phyloP scores from a whole-genome alignment of 2,888 invertebrate species.

The Cylindroiulus punctatus region DNA sequence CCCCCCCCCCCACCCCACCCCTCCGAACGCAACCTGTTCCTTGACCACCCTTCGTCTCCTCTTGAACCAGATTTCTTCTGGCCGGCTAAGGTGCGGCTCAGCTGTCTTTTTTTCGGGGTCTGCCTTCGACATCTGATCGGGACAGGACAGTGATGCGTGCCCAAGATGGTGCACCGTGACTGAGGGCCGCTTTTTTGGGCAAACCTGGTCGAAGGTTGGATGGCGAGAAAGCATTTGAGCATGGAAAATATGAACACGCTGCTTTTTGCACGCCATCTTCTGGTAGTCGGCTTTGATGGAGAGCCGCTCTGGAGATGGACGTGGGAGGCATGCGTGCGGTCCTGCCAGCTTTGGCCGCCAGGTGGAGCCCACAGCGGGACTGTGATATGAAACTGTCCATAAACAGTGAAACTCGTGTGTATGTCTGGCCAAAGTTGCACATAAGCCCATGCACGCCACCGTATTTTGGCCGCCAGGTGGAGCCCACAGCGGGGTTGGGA shows the following conservation, averaged over 20 bases:
- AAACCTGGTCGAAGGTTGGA: background rate
- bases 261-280: too few species aligned
- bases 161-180: constrained; percentile 6
- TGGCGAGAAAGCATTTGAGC: too few species aligned
- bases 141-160: constrained; percentile 15
- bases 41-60: constrained; percentile 32
- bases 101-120: too few species aligned
- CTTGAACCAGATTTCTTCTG: constrained; percentile 27
- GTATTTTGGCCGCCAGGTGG: too few species aligned
- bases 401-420: too few species aligned
- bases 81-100: too few species aligned
- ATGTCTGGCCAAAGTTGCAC: too few species aligned
- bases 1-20: background rate
- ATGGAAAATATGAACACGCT: too few species aligned
- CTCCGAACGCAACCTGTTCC: background rate
- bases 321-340: background rate
- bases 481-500: too few species aligned
- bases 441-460: too few species aligned
- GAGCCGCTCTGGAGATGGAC: background rate
- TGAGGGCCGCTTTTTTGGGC: background rate
- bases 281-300: too few species aligned
- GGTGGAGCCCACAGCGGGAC: background rate
- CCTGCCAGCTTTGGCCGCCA: background rate
- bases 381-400: too few species aligned
- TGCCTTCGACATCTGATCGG: constrained; percentile 22